phyloP scores from a whole-genome alignment of 2,113 vertebrate species.

The Laticauda laticaudata region DNA sequence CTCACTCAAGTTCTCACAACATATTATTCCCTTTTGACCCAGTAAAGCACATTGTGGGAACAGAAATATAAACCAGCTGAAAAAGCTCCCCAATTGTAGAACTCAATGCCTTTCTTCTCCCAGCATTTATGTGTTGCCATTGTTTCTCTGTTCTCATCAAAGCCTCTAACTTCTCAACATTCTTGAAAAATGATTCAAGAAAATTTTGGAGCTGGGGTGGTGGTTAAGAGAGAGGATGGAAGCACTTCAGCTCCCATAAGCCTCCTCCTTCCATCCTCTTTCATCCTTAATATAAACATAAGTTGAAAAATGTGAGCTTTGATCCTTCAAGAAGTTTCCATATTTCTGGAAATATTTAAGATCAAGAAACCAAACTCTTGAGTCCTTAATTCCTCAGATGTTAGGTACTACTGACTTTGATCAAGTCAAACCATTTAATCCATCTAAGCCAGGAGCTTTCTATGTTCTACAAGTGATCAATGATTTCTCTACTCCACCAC shows the following conservation, averaged over 20 bases:
- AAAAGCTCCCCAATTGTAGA: neutral
- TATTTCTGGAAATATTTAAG: neutral
- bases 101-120: neutral
- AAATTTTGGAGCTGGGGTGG: neutral
- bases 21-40: neutral
- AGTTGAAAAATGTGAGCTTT: neutral
- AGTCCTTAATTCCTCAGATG: neutral
- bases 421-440: neutral
- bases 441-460: neutral
- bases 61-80: neutral
- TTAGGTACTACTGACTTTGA: neutral
- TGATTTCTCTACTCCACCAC: neutral
- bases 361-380: neutral
- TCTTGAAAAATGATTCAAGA: neutral
- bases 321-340: neutral
- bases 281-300: neutral
- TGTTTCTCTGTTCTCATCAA: neutral
- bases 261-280: neutral
- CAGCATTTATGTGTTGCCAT: neutral
- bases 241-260: neutral
- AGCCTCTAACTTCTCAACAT: neutral
- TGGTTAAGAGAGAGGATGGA: neutral
- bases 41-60: neutral
- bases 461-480: neutral
- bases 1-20: neutral